These are phyloP conservation scores for Alces alces DNA, from an alignment of 2,113 vertebrate genomes.

Conservation along the genomic window DNA sequence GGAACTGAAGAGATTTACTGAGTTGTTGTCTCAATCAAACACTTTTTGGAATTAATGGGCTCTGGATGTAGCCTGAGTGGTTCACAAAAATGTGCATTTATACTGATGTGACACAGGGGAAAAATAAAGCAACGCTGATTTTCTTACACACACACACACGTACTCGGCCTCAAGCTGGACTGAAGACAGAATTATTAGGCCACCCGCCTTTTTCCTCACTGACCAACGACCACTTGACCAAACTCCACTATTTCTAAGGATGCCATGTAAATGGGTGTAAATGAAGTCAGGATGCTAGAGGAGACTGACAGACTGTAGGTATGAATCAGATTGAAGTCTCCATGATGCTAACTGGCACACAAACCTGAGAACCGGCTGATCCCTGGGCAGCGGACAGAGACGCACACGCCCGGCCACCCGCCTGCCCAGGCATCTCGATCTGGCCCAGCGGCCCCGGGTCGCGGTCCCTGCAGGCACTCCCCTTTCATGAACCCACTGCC, in stretches of 20 bases:
- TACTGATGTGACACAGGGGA: background rate
- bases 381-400: background rate
- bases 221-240: background rate
- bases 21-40: background rate
- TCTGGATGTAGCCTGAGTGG: background rate
- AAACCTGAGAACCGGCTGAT: background rate
- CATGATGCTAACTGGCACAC: accelerated
- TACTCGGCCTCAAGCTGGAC: background rate
- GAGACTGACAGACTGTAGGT: background rate
- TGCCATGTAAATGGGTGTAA: background rate
- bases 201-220: background rate
- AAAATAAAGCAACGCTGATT: background rate
- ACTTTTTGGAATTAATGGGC: background rate
- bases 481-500: background rate
- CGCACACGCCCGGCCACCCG: background rate
- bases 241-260: background rate
- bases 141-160: background rate
- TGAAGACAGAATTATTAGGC: background rate
- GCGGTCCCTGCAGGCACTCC: background rate
- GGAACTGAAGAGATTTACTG: background rate
- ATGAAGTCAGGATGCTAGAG: background rate
- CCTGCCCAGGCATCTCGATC: background rate
- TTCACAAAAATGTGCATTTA: background rate
- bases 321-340: background rate
- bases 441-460: background rate